Evolutionary conservation across 2,888 invertebrate species (phyloP), one percentile per base, ranked within the genome.

Genomic region (Beris morrisii): DNA sequence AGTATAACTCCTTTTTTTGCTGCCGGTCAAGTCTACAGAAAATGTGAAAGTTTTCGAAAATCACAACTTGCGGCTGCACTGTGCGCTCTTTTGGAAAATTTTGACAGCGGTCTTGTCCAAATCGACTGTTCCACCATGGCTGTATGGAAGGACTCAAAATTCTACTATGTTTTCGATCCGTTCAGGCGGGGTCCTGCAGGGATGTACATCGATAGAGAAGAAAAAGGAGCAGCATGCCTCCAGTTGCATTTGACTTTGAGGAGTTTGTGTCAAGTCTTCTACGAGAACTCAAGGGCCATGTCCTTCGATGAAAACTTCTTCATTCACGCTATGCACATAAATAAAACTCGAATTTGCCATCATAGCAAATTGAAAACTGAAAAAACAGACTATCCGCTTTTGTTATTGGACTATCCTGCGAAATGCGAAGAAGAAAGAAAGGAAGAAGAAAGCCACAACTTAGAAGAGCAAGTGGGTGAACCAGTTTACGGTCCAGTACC

Each of bases 141-240:
- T 0, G 73, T 88, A 11, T 88, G 88, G 88, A 82, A 84, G 22
- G 87, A 88, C 73, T 82, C 83, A 43, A 84, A 86, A 48, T 85
- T 86, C 82, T 87, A 78, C 73, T 88, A 86, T 73, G 79, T 85
- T 30, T 88, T 88, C 69, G 88, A 88, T 78, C 86, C 88, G 0
- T 88, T 88, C 71, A 83, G 87, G 4, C 82, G 88, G 2, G 85
- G 85, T 11, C 80, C 76, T 7, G 85, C 86, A 54, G 88, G 87
- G 0, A 71, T 78, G 67, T 83, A 84, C 64, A 82, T 74, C 6
- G 63, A 45, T 12, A 3, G 81, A 48, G 81, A 82, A 61, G 68
- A 68, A 30, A 22, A 32, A 4, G 83, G 84, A 0, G 80, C 82
- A 54, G 86, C 86, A 1, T 86, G 87, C 71, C 82, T 87, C n/a